A percentile compares a stretch with the other conserved stretches of the same genome.
Conservation (phyloP, 2,113 vertebrate genomes). For the Megaptera novaeangliae region DNA sequence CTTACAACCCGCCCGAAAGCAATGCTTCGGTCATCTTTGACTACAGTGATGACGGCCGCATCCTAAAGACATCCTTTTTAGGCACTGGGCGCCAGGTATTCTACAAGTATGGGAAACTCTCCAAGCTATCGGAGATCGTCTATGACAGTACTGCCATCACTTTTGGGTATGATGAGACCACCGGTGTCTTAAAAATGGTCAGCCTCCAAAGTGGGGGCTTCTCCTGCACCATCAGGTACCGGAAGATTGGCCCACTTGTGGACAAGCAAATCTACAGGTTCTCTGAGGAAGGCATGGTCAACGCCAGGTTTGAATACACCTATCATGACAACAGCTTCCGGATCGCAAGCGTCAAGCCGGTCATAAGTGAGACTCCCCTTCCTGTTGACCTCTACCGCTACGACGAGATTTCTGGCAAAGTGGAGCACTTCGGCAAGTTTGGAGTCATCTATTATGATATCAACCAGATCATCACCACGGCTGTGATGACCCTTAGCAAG, state of each 20-base stretch:
- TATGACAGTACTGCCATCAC: slow-evolving; percentile 96
- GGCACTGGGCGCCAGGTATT: slow-evolving; percentile 96
- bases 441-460: slow-evolving; percentile 99
- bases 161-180: slow-evolving; percentile 97
- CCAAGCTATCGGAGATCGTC: slow-evolving; percentile 94
- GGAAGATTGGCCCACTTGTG: slow-evolving; percentile 95
- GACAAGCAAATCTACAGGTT: slow-evolving; percentile 99
- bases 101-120: slow-evolving; percentile 97
- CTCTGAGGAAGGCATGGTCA: slow-evolving; percentile 99
- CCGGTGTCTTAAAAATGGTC: slow-evolving; percentile 97
- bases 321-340: slow-evolving; percentile 99
- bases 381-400: slow-evolving; percentile 98
- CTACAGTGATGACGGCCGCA: slow-evolving; percentile 94
- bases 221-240: slow-evolving; percentile 97
- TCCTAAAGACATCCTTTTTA: slow-evolving; percentile 90
- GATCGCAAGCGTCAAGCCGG: slow-evolving; percentile 97
- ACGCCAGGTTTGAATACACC: slow-evolving; percentile 97
- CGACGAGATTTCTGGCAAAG: slow-evolving; percentile 98
- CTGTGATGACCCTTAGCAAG: slow-evolving; percentile 98
- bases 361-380: slow-evolving; percentile 97
- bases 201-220: slow-evolving; percentile 97
- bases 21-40: slow-evolving; percentile 97
- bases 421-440: slow-evolving; percentile 99
- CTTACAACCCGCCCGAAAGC: slow-evolving; percentile 96
- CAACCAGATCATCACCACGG: slow-evolving; percentile 98